Conservation (phyloP, 2,888 invertebrate species). For the Notodonta dromedarius region DNA sequence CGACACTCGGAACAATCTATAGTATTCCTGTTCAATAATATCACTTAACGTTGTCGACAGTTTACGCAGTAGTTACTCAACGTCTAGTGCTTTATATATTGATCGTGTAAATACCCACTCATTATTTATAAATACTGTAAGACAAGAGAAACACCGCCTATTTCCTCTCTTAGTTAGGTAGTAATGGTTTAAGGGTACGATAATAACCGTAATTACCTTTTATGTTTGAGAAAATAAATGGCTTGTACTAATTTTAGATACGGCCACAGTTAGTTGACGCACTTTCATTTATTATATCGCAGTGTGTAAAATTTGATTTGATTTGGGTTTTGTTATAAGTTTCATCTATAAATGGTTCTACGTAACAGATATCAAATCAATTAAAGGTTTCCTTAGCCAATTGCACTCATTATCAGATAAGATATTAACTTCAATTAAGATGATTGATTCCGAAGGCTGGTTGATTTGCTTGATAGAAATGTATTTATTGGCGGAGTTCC, state of each 20-base stretch:
- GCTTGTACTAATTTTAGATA: not conserved
- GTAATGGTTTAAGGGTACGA: not conserved
- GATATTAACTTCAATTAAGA: constrained; percentile 37
- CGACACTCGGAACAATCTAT: constrained; percentile 57
- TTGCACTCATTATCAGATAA: constrained; percentile 36
- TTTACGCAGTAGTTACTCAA: constrained; percentile 51
- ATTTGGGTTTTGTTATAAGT: constrained; percentile 3
- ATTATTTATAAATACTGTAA: constrained; percentile 37
- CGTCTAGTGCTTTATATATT: constrained; percentile 51
- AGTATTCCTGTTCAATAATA: constrained; percentile 57
- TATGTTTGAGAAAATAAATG: not conserved
- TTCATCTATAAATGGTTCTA: not conserved
- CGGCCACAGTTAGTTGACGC: not conserved
- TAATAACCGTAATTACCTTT: not conserved
- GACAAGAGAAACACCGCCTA: constrained; percentile 22
- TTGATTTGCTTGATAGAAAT: constrained; percentile 32
- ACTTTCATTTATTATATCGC: not conserved
- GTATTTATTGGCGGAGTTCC: constrained; percentile 17
- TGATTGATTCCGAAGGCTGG: constrained; percentile 41
- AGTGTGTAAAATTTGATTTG: not conserved
- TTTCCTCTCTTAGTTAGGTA: constrained; percentile 14
- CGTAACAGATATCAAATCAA: constrained; percentile 30
- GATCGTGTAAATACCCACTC: constrained; percentile 53
- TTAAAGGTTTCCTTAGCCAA: constrained; percentile 33
- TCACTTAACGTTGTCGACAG: constrained; percentile 48